These are phyloP conservation scores for Microtus montanus DNA, from an alignment of 2,113 vertebrate species.

Conservation along the genomic window DNA sequence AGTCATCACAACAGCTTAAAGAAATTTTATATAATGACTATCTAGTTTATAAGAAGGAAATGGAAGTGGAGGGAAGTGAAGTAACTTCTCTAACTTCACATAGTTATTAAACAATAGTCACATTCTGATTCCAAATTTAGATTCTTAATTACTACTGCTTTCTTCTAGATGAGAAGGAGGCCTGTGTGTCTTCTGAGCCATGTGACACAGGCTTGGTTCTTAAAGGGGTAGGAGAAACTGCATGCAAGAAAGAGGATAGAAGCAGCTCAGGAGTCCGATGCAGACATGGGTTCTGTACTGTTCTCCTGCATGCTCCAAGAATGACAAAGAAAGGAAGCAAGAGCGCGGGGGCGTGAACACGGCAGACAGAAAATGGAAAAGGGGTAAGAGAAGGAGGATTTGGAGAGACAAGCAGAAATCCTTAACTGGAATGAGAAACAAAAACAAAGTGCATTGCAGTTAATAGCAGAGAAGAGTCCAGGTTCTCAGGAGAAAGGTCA, in stretches of 20 bases:
- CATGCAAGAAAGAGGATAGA: not conserved
- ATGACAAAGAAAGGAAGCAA: not conserved
- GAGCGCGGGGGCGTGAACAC: not conserved
- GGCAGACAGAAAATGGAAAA: not conserved
- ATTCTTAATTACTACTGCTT: not conserved
- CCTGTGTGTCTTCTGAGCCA: not conserved
- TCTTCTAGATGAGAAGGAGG: not conserved
- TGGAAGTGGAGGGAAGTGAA: not conserved
- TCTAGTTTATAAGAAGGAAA: not conserved
- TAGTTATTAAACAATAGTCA: not conserved
- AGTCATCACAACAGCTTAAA: not conserved
- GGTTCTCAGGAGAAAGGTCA: not conserved
- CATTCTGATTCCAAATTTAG: not conserved
- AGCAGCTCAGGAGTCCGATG: constrained; percentile 1
- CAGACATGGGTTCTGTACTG: not conserved
- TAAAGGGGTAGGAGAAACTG: not conserved
- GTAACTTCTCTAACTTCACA: not conserved
- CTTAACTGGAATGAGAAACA: not conserved
- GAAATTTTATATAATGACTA: not conserved
- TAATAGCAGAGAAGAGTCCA: constrained; percentile 27
- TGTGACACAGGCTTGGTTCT: not conserved
- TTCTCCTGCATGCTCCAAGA: not conserved
- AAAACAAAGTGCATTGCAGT: not conserved
- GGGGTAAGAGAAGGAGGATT: not conserved
- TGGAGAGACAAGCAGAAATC: constrained; percentile 15